These are phyloP conservation scores for Papilio protenor DNA, from an alignment of 2,888 invertebrate species.

Conservation along the genomic window DNA sequence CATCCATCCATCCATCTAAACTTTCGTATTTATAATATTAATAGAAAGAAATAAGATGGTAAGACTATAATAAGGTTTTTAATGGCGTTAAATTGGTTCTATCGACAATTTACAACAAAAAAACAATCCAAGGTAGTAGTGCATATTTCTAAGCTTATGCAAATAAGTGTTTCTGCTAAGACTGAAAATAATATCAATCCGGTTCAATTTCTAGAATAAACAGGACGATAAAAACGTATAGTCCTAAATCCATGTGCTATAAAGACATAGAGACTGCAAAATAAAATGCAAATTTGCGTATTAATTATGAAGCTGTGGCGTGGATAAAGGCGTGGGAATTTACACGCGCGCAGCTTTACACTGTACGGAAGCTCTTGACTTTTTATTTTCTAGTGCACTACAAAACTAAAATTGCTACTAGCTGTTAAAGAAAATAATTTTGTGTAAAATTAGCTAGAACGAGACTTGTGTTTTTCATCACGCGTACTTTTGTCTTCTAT, in stretches of 20 bases:
- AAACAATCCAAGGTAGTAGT: no score
- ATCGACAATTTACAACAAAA: no score
- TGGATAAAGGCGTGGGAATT: slow-evolving; percentile 25
- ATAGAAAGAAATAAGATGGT: no score
- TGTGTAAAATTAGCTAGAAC: background rate
- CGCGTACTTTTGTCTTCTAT: background rate
- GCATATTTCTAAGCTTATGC: no score
- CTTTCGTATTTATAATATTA: no score
- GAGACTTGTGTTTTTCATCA: background rate
- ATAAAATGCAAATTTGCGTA: slow-evolving; percentile 24
- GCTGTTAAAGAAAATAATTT: background rate
- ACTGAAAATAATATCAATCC: background rate
- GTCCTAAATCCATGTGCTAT: background rate
- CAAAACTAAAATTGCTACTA: slow-evolving; percentile 10
- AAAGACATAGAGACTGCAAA: slow-evolving; percentile 24
- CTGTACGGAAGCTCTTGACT: slow-evolving; percentile 22
- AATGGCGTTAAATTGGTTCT: background rate
- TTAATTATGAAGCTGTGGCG: slow-evolving; percentile 28
- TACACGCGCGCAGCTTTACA: slow-evolving; percentile 19
- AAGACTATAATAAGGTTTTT: no score
- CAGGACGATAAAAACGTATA: background rate
- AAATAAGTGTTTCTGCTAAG: no score
- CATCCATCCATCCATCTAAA: no score
- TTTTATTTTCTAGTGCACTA: slow-evolving; percentile 28
- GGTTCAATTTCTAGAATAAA: background rate